Evolutionary conservation across 2,888 invertebrate species (phyloP).

Genomic region (Lasioglossum morio): DNA sequence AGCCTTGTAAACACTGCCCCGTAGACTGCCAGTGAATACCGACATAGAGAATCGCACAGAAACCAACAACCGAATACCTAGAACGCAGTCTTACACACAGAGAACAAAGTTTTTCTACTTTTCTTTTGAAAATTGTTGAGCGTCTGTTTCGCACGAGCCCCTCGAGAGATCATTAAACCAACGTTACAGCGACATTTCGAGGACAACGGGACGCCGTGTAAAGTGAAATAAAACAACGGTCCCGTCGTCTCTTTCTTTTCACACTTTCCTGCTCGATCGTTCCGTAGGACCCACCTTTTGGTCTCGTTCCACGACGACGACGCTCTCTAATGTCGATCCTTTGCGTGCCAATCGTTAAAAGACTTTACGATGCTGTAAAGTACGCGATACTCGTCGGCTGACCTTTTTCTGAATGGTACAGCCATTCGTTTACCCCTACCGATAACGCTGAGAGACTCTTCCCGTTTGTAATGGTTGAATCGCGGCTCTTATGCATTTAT

Average conservation of each 20-base stretch:
- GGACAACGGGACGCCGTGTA: background rate
- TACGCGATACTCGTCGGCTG: slow-evolving; percentile 56
- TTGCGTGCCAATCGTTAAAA: slow-evolving; percentile 65
- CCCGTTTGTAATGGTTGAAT: background rate
- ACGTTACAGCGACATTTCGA: background rate
- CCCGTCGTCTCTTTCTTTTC: slow-evolving; percentile 8
- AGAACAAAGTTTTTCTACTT: background rate
- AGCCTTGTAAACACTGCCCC: background rate
- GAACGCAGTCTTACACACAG: background rate
- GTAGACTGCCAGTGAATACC: background rate
- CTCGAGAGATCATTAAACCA: background rate
- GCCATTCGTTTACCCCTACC: slow-evolving; percentile 30
- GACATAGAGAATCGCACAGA: background rate
- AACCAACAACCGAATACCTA: background rate
- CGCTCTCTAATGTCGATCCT: slow-evolving; percentile 57
- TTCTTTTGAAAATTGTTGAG: background rate
- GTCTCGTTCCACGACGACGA: slow-evolving; percentile 12
- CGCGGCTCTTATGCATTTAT: background rate
- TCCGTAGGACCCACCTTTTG: slow-evolving; percentile 46
- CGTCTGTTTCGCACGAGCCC: background rate
- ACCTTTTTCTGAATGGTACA: slow-evolving; percentile 65
- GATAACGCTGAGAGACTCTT: background rate
- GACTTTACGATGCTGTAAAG: slow-evolving; percentile 68
- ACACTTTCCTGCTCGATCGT: background rate
- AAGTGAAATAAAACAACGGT: background rate